Conservation (phyloP, 1,140 invertebrate species). For the Procambarus virginalis region DNA sequence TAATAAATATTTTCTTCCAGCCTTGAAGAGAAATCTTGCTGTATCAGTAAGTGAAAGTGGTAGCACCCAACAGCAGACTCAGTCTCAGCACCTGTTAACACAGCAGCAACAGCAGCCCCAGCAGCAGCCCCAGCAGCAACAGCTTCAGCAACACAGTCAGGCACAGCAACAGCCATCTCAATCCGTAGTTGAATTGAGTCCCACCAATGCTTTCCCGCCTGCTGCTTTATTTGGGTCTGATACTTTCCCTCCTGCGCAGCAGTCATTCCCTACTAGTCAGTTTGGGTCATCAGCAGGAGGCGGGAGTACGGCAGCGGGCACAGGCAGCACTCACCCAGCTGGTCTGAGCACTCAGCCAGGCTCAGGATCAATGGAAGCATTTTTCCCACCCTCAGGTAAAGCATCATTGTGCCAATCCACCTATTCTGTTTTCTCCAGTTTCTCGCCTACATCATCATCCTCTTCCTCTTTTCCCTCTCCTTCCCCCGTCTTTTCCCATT, state of each 20-base stretch:
- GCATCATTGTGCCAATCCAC: constrained; percentile 39
- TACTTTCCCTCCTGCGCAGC: constrained; percentile 63
- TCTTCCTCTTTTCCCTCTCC: background rate
- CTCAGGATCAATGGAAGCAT: constrained; percentile 73
- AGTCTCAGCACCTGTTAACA: constrained; percentile 39
- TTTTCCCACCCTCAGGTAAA: constrained; percentile 76
- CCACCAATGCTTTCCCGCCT: constrained; percentile 55
- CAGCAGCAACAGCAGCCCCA: constrained; percentile 20
- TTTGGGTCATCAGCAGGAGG: constrained; percentile 55
- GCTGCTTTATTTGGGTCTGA: constrained; percentile 68
- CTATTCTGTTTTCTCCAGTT: constrained; percentile 32
- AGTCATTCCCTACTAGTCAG: constrained; percentile 63
- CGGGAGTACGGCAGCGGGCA: constrained; percentile 61
- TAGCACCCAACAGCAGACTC: constrained; percentile 58
- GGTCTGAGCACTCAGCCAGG: constrained; percentile 34
- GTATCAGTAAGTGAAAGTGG: constrained; percentile 66
- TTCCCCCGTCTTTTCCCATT: constrained; percentile 1
- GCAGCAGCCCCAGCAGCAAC: constrained; percentile 9
- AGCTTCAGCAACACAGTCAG: constrained; percentile 23
- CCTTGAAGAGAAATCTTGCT: constrained; percentile 57
- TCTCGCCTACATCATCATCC: background rate
- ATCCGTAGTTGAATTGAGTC: constrained; percentile 34
- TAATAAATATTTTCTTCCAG: constrained; percentile 31
- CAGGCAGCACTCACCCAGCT: constrained; percentile 60
- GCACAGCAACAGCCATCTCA: constrained; percentile 5